Base-by-base conservation (phyloP, 2,797 vertebrate genomes). In the Cyprinodon diabolis region DNA sequence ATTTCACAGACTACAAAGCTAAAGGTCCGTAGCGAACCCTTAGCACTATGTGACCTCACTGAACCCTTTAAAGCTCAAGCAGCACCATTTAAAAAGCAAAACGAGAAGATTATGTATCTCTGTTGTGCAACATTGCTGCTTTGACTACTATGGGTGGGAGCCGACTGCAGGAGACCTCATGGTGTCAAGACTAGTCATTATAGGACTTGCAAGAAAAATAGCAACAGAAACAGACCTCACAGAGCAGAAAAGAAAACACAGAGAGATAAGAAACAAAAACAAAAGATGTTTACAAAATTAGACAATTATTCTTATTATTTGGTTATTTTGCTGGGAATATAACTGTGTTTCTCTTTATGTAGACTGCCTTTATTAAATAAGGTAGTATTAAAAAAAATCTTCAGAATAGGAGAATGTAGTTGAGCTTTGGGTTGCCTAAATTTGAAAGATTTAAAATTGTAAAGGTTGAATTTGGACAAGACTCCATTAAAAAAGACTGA, bases 101-200 rank as follows among this genome's bases (percentile, higher is more conserved):
- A 40, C 51, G 68, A 72, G 37, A 76, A 75, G 72, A 73, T 30
- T 76, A 65, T 68, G 63, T 69, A 78, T 80, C 73, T 63, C 52
- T 47, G 66, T 69, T 60, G 49, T 76, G 72, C 66, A 54, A 54
- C 66, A 40, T 75, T 49, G 75, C 69, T 72, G 81, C 72, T 81
- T 72, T 52, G 51, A 81, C 54, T 72, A 77, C 71, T 80, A 68
- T 4, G 7, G 82, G 23, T 62, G 54, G 79, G 78, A 68, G 74
- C 88, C 63, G 81, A 78, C 86, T 70, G 82, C 89, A 85, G 89
- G 91, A 90, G 83, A 83, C 76, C 78, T 23, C 68, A 77, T 25
- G 49, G 84, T 90, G 89, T 90, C 90, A 90, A 84, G 87, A 84
- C 79, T 85, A 79, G 86, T 87, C 85, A 90, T 86, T 88, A 84